phyloP scores from a whole-genome alignment of 1,140 invertebrate genomes.

The honey bee (Apis mellifera) region DNA sequence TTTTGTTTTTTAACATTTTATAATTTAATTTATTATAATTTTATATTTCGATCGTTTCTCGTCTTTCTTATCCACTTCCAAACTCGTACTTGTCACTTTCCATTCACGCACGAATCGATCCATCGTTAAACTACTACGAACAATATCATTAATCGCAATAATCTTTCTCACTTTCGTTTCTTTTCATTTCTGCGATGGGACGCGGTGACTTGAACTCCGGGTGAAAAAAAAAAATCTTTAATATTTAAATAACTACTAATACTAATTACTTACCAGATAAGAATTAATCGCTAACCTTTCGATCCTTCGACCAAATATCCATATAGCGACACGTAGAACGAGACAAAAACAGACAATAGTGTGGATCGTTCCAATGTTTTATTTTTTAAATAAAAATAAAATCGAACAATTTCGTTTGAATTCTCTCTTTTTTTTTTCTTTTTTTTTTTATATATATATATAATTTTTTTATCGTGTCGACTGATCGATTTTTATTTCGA shows the following conservation, averaged over 20 bases:
- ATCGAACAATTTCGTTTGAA: neutral
- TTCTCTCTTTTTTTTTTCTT: neutral
- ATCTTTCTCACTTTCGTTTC: neutral
- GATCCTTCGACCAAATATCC: constrained; percentile 55
- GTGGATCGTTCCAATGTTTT: constrained; percentile 37
- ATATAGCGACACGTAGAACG: constrained; percentile 49
- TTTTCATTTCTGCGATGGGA: neutral
- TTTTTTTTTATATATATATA: too few relatives aligned
- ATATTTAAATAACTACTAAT: constrained; percentile 21
- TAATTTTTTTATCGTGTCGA: neutral
- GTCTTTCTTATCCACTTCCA: neutral
- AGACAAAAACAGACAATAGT: constrained; percentile 48
- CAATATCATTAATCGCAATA: neutral
- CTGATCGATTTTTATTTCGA: neutral
- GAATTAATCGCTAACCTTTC: constrained; percentile 49
- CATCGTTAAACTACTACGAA: neutral
- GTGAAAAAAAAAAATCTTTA: constrained; percentile 2
- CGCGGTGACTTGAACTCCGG: neutral
- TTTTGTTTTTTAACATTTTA: neutral
- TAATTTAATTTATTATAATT: neutral
- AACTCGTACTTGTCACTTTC: neutral
- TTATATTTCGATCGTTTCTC: neutral
- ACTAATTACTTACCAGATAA: constrained; percentile 50
- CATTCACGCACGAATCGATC: neutral
- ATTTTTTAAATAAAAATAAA: neutral